Percentiles rank a stretch among this genome's conserved stretches.
Conservation (phyloP, 2,888 invertebrate species). For the Mechanitis mazaeus region DNA sequence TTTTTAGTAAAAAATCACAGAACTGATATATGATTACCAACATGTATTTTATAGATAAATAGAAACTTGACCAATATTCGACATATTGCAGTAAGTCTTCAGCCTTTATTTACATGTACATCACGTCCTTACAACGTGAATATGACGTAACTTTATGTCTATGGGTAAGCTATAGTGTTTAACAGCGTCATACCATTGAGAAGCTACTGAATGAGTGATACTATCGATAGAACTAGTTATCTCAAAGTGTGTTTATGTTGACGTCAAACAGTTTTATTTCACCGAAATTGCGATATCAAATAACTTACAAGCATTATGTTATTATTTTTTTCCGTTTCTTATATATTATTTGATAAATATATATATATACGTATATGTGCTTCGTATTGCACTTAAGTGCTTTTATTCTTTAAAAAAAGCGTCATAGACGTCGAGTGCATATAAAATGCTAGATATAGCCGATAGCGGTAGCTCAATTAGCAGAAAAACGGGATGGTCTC, state of each 20-base stretch:
- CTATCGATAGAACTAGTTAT: conserved; percentile 14
- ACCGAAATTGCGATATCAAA: conserved; percentile 2
- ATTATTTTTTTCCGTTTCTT: neutral
- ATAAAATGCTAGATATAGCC: too few relatives aligned
- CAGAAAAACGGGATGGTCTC: too few relatives aligned
- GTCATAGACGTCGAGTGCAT: too few relatives aligned
- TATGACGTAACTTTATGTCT: neutral
- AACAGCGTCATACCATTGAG: conserved; percentile 7
- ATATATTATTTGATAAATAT: neutral
- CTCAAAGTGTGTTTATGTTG: conserved; percentile 12
- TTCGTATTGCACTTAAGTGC: neutral
- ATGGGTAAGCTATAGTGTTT: conserved; percentile 1
- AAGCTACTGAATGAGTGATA: conserved; percentile 14
- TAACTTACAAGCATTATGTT: neutral
- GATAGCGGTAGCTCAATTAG: too few relatives aligned
- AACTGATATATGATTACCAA: too few relatives aligned
- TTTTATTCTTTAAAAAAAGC: neutral
- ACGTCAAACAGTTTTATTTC: conserved; percentile 15
- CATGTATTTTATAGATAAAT: too few relatives aligned
- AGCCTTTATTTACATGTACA: neutral
- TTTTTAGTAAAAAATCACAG: too few relatives aligned
- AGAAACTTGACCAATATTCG: neutral
- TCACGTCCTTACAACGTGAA: neutral
- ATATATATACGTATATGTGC: neutral
- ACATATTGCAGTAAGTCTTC: neutral